Evolutionary conservation across 2,888 invertebrate genomes (phyloP), one percentile per base, ranked within the genome.

Genomic region (Dryobota labecula): DNA sequence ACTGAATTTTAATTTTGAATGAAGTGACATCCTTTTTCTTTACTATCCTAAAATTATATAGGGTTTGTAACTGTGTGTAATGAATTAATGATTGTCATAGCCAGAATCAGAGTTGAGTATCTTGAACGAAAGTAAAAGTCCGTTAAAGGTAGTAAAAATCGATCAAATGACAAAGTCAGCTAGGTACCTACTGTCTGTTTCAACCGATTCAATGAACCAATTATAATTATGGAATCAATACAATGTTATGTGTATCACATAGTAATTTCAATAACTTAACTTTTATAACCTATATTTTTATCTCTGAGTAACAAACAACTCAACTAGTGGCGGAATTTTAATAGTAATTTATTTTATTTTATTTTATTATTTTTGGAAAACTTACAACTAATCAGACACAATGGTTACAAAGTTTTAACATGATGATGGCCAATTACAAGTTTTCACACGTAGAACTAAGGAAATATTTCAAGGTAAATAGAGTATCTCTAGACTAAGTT

Each of bases 211-310:
- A 41, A 41, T 7, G 33, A 68, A 53, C 20, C 7, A n/a, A 36
- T 49, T 56, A 56, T 1, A n/a, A n/a, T n/a, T n/a, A 3, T 36
- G 33, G 30, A 57, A 70, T 57, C 20, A 7, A 24, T 78, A 54
- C 20, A 60, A 72, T 30, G 24, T 33, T 33, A 36, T 5, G 9
- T 43, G 13, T 15, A 27, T 62, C 20, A 53, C 45, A 51, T 45
- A 77, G 64, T 51, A 27, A 61, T 38, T 61, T 64, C 20, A 65
- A 47, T 36, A 53, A 47, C 20, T 43, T 49, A 30, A 2, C 7
- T n/a, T 49, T 53, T 60, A 60, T 71, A n/a, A n/a, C n/a, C n/a
- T 54, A 27, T 33, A 47, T 54, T 47, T 58, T 60, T 76, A 60
- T 69, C 70, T 38, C 11, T 33, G 43, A 30, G 15, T 30, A n/a